Percentiles rank a stretch among this genome's conserved stretches.
These are phyloP conservation scores for Colius striatus DNA, from an alignment of 2,113 vertebrate genomes.

Conservation along the genomic window DNA sequence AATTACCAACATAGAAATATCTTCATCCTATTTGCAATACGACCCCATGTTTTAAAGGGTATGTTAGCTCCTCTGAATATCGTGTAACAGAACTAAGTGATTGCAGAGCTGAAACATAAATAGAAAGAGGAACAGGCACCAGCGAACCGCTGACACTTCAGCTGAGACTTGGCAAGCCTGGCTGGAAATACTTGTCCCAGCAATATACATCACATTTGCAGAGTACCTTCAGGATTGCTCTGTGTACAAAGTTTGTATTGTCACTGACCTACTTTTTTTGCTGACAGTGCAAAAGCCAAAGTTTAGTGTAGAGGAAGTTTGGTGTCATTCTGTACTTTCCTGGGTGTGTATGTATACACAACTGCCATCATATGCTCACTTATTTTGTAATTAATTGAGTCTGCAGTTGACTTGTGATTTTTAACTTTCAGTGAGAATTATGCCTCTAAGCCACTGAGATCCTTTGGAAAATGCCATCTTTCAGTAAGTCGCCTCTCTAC, in stretches of 20 bases:
- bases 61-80: slow-evolving; percentile 21
- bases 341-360: neutral
- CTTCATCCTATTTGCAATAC: neutral
- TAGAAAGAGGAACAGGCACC: slow-evolving; percentile 61
- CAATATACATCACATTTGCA: neutral
- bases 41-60: slow-evolving; percentile 17
- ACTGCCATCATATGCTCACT: neutral
- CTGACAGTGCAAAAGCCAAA: neutral
- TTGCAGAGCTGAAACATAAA: slow-evolving; percentile 27
- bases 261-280: neutral
- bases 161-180: slow-evolving; percentile 26
- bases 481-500: neutral
- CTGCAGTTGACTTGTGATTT: neutral
- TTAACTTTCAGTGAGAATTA: neutral
- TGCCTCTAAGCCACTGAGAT: neutral
- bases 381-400: neutral
- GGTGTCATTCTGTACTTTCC: neutral
- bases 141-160: slow-evolving; percentile 27
- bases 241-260: neutral
- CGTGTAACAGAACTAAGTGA: slow-evolving; percentile 29
- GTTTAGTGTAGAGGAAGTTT: neutral
- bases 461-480: neutral
- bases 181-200: slow-evolving; percentile 46
- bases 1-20: neutral
- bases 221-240: neutral